Conservation (phyloP, 2,888 invertebrate species). For the Bellardia pandia region DNA sequence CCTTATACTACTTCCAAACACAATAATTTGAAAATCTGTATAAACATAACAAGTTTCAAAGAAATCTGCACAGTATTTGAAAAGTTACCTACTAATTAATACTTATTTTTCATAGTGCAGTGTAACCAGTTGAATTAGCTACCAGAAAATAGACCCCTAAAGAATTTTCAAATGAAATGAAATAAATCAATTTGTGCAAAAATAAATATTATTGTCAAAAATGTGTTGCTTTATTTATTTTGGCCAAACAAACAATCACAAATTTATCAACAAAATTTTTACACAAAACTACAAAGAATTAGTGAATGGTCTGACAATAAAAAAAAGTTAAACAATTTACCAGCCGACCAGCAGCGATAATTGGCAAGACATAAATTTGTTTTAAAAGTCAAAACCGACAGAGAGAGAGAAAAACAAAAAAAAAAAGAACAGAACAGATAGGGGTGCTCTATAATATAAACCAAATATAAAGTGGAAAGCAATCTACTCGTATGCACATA, state of each 20-base stretch:
- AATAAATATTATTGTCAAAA: conserved; percentile 5
- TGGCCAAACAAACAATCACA: conserved; percentile 53
- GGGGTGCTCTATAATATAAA: conserved; percentile 31
- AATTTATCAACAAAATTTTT: conserved; percentile 40
- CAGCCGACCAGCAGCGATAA: conserved; percentile 65
- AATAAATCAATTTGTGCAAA: conserved; percentile 46
- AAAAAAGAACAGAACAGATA: not conserved
- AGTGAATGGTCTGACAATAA: conserved; percentile 53
- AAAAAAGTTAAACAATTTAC: conserved; percentile 44
- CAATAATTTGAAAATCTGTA: no score
- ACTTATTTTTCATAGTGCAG: not conserved
- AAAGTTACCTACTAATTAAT: no score
- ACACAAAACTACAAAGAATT: not conserved
- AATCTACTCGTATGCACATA: not conserved
- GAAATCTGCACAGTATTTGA: no score
- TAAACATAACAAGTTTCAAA: no score
- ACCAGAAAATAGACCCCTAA: not conserved
- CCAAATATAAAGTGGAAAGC: conserved; percentile 9
- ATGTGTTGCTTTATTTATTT: conserved; percentile 16
- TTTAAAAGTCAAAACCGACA: conserved; percentile 35
- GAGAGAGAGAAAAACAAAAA: not conserved
- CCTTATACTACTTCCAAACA: no score
- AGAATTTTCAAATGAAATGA: conserved; percentile 34
- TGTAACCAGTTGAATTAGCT: no score
- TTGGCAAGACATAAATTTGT: conserved; percentile 64